Conservation (phyloP, 2,113 vertebrate genomes). For the Mus spicilegus region DNA sequence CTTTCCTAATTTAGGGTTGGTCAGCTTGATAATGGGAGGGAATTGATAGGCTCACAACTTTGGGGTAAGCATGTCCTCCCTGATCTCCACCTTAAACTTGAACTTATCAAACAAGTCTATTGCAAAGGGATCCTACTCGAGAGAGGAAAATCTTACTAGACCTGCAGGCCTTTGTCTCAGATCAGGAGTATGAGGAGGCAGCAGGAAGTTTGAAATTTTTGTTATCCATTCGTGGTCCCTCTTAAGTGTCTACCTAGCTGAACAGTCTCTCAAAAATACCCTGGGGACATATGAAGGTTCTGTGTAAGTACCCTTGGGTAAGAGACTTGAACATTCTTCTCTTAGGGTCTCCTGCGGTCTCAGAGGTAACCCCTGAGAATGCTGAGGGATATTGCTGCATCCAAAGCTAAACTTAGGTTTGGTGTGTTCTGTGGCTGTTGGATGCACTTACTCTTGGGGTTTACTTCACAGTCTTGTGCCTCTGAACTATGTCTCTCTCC, state of each 20-base stretch:
- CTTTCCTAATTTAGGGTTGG: background rate
- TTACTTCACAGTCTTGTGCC: background rate
- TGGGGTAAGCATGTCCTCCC: background rate
- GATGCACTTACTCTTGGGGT: accelerated
- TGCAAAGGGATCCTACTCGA: background rate
- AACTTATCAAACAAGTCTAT: background rate
- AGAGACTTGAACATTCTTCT: background rate
- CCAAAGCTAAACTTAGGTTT: background rate
- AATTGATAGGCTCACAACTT: background rate
- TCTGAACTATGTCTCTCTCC: background rate
- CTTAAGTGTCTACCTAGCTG: background rate
- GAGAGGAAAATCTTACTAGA: background rate
- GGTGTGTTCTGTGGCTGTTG: background rate
- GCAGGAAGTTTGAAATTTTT: background rate
- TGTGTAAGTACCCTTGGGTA: background rate
- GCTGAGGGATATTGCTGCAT: background rate
- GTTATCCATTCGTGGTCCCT: background rate
- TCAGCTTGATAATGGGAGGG: background rate
- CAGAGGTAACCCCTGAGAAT: no score
- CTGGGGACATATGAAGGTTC: background rate
- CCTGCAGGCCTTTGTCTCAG: background rate
- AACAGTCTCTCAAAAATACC: background rate
- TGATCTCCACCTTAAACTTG: background rate
- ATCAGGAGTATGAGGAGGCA: background rate
- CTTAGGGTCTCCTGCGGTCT: no score